phyloP scores from a whole-genome alignment of 2,888 invertebrate genomes.

The Bombyx huttoni region DNA sequence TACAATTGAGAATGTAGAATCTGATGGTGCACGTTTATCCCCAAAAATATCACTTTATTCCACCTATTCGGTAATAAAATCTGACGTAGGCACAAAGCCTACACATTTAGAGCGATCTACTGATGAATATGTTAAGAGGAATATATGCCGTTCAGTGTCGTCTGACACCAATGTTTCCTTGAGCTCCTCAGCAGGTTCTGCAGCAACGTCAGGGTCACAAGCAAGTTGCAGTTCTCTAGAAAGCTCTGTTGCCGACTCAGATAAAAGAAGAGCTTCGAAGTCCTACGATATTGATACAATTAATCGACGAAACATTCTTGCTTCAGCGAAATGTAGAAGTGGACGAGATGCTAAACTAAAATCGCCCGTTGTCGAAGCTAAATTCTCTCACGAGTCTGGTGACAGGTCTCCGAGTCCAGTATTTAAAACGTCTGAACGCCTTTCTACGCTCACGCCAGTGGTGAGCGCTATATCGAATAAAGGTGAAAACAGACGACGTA shows the following conservation, averaged over 20 bases:
- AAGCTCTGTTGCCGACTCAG: constrained; percentile 75
- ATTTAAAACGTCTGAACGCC: constrained; percentile 62
- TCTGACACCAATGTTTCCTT: constrained; percentile 81
- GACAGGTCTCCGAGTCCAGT: constrained; percentile 65
- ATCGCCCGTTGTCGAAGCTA: constrained; percentile 80
- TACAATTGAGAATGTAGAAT: constrained; percentile 72
- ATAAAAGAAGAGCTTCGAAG: constrained; percentile 80
- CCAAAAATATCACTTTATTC: constrained; percentile 53
- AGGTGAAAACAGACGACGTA: constrained; percentile 61
- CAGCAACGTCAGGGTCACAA: constrained; percentile 81
- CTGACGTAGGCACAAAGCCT: constrained; percentile 49
- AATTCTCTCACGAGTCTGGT: constrained; percentile 75
- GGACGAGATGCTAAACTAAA: constrained; percentile 82
- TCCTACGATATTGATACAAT: constrained; percentile 86
- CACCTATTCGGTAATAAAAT: constrained; percentile 53
- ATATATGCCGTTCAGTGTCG: constrained; percentile 77
- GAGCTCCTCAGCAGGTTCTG: constrained; percentile 79
- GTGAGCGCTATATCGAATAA: constrained; percentile 69
- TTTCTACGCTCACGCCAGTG: constrained; percentile 67
- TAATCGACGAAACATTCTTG: constrained; percentile 88
- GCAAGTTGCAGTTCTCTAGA: constrained; percentile 78
- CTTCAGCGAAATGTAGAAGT: constrained; percentile 88
- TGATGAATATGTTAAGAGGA: constrained; percentile 66
- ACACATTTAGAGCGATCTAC: constrained; percentile 37
- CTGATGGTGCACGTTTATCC: constrained; percentile 66